Evolutionary conservation across 2,888 invertebrate genomes (phyloP).

Genomic region (Ochropleura leucogaster): DNA sequence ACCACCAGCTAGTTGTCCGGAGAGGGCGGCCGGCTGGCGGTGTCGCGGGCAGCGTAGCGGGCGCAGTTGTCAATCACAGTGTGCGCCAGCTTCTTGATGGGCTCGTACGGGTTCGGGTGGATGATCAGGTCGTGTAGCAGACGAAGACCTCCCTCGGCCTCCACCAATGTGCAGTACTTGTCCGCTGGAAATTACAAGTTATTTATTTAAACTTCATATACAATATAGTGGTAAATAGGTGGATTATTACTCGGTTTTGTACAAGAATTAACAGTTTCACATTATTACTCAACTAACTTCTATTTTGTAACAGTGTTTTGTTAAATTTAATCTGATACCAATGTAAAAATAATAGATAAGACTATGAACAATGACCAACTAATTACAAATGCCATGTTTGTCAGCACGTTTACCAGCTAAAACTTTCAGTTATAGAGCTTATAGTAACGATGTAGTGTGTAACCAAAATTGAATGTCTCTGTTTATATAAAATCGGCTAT

Average conservation of each 20-base stretch:
- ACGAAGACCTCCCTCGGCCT: constrained; percentile 95
- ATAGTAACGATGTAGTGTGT: not conserved
- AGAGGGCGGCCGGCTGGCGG: constrained; percentile 54
- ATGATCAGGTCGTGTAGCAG: constrained; percentile 92
- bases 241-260: not conserved
- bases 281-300: not conserved
- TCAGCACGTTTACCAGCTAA: not conserved
- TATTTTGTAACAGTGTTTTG: not conserved
- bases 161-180: constrained; percentile 97
- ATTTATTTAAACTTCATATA: not conserved
- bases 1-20: constrained; percentile 82
- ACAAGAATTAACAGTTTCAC: not conserved
- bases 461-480: not conserved
- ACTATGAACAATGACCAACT: not conserved
- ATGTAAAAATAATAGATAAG: not conserved
- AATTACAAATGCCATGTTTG: not conserved
- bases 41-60: constrained; percentile 65
- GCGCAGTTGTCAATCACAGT: constrained; percentile 93
- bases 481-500: not conserved
- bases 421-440: not conserved
- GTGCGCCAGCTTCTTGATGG: constrained; percentile 93
- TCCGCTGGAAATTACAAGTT: constrained; percentile 92
- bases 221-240: not conserved
- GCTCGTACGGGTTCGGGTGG: constrained; percentile 91
- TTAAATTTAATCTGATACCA: not conserved